These are phyloP conservation scores for Astreopora myriophthalma DNA, from an alignment of 64 coral and sea anemone genomes.

Conservation along the genomic window DNA sequence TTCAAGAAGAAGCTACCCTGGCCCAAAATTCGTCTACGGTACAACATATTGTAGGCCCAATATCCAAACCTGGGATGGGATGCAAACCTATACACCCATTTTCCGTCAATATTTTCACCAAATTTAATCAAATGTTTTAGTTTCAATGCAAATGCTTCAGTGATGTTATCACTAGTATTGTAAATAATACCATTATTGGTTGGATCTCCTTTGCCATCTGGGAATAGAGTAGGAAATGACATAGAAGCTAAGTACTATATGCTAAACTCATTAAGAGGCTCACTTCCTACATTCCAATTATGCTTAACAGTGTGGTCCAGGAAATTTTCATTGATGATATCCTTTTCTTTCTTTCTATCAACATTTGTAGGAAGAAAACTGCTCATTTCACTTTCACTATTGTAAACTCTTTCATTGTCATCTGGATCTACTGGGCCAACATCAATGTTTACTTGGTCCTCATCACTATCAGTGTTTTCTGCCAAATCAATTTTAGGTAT, in stretches of 20 bases:
- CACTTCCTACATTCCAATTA: constrained; percentile 2
- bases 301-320: not conserved
- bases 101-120: not conserved
- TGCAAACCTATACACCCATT: constrained; percentile 24
- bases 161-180: no score
- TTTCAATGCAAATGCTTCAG: no score
- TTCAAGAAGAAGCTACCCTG: constrained; percentile 27
- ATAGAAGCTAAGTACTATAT: constrained; percentile 14
- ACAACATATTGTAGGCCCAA: constrained; percentile 40
- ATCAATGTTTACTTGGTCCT: not conserved
- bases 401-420: constrained; percentile 29
- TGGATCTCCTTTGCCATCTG: constrained; percentile 26
- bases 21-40: constrained; percentile 12
- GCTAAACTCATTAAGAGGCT: constrained; percentile 55
- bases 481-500: not conserved
- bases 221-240: constrained; percentile 36
- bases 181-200: not conserved
- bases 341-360: constrained; percentile 29
- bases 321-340: constrained; percentile 33
- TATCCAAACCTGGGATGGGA: constrained; percentile 23
- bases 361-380: constrained; percentile 65
- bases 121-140: no score
- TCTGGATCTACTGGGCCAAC: not conserved
- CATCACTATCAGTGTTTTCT: not conserved
- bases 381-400: constrained; percentile 21